Conservation (phyloP, 2,113 vertebrate genomes). For the Opisthocomus hoazin region DNA sequence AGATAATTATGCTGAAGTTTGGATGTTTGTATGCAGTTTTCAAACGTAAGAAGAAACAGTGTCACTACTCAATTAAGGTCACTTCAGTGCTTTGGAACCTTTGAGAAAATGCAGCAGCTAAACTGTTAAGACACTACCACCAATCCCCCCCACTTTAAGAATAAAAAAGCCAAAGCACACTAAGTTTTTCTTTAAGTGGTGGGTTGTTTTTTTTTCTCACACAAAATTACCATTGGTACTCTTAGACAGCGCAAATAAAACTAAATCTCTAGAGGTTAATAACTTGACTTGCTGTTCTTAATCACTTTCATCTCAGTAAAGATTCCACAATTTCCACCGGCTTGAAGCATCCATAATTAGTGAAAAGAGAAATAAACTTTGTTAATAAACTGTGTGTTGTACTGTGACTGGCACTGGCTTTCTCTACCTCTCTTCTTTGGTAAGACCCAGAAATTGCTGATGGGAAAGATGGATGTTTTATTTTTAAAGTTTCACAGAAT, state of each 20-base stretch:
- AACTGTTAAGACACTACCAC: background rate
- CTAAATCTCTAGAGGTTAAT: background rate
- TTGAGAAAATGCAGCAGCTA: background rate
- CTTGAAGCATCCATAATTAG: background rate
- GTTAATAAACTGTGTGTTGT: background rate
- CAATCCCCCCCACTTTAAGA: background rate
- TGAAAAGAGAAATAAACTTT: background rate
- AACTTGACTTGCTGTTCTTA: background rate
- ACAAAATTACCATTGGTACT: background rate
- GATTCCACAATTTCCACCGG: background rate
- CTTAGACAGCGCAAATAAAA: background rate
- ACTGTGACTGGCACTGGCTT: background rate
- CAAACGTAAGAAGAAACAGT: background rate
- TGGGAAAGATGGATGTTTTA: background rate
- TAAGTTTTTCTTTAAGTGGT: background rate
- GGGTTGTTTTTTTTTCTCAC: no score
- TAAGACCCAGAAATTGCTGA: background rate
- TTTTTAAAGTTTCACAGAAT: slow-evolving; percentile 7
- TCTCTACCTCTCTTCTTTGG: background rate
- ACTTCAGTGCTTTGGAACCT: background rate
- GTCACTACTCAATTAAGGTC: background rate
- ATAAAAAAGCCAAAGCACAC: background rate
- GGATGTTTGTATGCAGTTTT: background rate
- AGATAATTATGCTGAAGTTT: background rate
- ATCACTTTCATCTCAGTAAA: background rate